Conservation (phyloP, 1,140 invertebrate species). For the Orchesella cincta region DNA sequence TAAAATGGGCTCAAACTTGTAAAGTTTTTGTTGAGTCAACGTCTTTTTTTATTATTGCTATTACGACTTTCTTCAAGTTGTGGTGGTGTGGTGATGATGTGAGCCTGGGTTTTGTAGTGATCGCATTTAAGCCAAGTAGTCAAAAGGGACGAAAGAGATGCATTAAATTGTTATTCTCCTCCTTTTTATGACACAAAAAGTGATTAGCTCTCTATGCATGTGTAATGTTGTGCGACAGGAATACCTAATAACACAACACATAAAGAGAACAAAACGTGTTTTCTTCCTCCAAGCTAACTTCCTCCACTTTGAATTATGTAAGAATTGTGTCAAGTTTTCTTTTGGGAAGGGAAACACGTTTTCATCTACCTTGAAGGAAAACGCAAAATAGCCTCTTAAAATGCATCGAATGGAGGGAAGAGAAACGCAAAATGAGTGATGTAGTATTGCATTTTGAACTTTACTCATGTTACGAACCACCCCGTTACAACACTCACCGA, state of each 20-base stretch:
- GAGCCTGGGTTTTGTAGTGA: neutral
- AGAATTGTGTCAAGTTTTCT: too few species aligned
- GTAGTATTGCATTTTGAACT: neutral
- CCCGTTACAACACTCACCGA: neutral
- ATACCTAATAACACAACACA: too few species aligned
- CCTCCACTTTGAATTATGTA: neutral
- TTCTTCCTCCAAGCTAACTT: neutral
- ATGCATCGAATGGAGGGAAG: neutral
- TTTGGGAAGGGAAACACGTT: too few species aligned
- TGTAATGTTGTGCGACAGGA: neutral
- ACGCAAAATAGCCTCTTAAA: slow-evolving; percentile 5
- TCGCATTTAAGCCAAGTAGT: slow-evolving; percentile 22
- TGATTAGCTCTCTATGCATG: slow-evolving; percentile 18
- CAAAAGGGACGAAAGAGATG: slow-evolving; percentile 3
- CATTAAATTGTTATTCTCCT: slow-evolving; percentile 25
- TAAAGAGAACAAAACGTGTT: too few species aligned
- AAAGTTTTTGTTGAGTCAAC: neutral
- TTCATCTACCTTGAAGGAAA: neutral
- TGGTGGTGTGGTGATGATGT: neutral
- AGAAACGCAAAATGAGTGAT: neutral
- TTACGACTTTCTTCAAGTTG: neutral
- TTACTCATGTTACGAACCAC: neutral
- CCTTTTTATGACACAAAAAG: slow-evolving; percentile 25
- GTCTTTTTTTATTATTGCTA: slow-evolving; percentile 26
- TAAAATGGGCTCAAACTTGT: slow-evolving; percentile 1